Conservation (phyloP, 2,888 invertebrate genomes). For the Tenthredo amoena region DNA sequence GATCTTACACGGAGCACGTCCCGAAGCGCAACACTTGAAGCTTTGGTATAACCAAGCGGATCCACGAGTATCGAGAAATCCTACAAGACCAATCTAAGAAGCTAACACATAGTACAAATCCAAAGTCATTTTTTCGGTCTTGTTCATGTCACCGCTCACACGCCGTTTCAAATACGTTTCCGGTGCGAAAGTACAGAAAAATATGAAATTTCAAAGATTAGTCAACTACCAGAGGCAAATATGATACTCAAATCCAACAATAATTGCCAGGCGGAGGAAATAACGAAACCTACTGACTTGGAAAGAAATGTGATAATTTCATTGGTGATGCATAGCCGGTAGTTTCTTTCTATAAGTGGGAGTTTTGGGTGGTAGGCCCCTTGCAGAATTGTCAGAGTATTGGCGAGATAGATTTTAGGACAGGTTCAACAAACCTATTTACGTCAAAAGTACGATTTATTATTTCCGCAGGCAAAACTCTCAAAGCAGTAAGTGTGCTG, state of each 20-base stretch:
- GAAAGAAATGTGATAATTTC: too few species aligned
- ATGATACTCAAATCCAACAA: too few species aligned
- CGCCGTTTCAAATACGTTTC: neutral
- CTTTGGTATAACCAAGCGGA: constrained; percentile 9
- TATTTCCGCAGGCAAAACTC: neutral
- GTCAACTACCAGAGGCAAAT: neutral
- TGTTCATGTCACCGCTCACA: neutral
- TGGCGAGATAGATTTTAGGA: neutral
- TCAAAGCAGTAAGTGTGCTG: neutral
- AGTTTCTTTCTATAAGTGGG: neutral
- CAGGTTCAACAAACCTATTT: neutral
- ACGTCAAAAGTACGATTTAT: neutral
- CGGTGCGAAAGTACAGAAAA: neutral
- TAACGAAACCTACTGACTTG: too few species aligned
- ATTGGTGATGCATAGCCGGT: too few species aligned
- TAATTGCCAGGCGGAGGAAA: too few species aligned
- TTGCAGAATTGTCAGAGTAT: neutral
- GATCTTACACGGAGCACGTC: constrained; percentile 44
- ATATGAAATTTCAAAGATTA: neutral
- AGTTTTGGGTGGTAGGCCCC: neutral
- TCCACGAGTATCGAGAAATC: neutral
- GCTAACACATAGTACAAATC: neutral
- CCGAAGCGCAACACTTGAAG: constrained; percentile 16
- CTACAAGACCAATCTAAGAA: neutral
- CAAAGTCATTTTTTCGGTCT: neutral